These are phyloP conservation scores for Hemichromis elongatus DNA, from an alignment of 2,113 vertebrate genomes.

Conservation along the genomic window DNA sequence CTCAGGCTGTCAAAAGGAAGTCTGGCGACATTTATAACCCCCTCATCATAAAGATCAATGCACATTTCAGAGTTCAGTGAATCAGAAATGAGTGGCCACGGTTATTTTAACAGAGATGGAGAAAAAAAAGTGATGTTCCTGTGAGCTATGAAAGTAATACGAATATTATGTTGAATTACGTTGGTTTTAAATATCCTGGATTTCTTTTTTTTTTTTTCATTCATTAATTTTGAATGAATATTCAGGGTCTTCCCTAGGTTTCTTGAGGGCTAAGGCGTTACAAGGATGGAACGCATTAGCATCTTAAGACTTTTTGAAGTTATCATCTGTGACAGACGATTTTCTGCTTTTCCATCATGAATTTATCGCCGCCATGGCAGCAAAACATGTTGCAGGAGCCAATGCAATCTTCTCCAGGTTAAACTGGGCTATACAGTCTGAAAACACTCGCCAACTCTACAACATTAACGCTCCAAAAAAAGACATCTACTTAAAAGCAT, in stretches of 20 bases:
- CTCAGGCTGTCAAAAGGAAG: neutral
- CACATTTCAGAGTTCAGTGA: neutral
- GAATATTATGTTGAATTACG: neutral
- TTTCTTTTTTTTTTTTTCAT: neutral
- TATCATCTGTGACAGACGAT: neutral
- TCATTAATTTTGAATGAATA: neutral
- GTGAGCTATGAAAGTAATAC: neutral
- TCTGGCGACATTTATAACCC: neutral
- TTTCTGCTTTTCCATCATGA: neutral
- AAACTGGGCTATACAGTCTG: neutral
- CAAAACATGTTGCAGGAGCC: neutral
- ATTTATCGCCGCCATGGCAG: neutral
- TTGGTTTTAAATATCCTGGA: neutral
- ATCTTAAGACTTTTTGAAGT: neutral
- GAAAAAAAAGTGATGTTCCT: neutral
- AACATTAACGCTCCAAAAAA: neutral
- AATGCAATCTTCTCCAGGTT: neutral
- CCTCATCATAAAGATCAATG: neutral
- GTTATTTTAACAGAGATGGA: neutral
- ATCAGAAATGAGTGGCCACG: neutral
- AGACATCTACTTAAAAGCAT: neutral
- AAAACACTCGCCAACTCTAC: neutral
- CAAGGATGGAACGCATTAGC: neutral
- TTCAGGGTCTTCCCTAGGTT: neutral
- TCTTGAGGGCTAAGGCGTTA: neutral